Base-by-base conservation (phyloP, 2,113 vertebrate species). In the Pluvianellus socialis region DNA sequence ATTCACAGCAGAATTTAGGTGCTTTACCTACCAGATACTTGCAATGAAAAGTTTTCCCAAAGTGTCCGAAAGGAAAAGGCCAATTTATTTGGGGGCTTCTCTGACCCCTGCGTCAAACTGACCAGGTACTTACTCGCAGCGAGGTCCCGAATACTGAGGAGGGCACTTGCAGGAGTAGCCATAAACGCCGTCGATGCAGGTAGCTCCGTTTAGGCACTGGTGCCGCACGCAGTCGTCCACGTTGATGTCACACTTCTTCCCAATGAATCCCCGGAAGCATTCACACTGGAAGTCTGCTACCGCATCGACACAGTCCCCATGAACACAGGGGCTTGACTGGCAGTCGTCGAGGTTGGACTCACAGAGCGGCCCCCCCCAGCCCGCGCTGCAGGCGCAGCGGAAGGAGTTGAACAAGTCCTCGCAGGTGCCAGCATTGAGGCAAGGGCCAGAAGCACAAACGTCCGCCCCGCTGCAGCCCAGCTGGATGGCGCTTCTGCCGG, bases 391-490 rank as follows among this genome's bases (percentile, higher is more conserved):
- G 94, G 96, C 87, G 49, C 99, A 99, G 95, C 96, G 84, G 87
- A 99, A 99, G 83, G 98, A 81, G 30, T 99, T 96, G 86, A 99
- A 99, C 59, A 99, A 98, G 92, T 99, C 99, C 47, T 95, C 71
- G 44, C 99, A 99, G 14, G 92, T 91, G 42, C 99, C 99, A 0
- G 95, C 91, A 13, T 99, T 98, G 56, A 97, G 97, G 90, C 99
- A 99, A 4, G 99, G 99, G 67, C 98, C 74, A 8, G 98, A 97
- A 5, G 97, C 90, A 12, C 99, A 99, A 22, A 99, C 95, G 0
- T 98, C 98, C 2, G 91, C 84, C 6, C 99, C 98, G 2, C 38
- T 50, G 96, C 99, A 99, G 80, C 99, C 99, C 7, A 98, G 95
- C 20, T 8, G 92, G 40, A 98, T 30, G 23, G 59, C 5, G 95